Percentiles rank a stretch among this genome's conserved stretches.
Conservation (phyloP, 1,140 invertebrate genomes). For the Orussus abietinus region DNA sequence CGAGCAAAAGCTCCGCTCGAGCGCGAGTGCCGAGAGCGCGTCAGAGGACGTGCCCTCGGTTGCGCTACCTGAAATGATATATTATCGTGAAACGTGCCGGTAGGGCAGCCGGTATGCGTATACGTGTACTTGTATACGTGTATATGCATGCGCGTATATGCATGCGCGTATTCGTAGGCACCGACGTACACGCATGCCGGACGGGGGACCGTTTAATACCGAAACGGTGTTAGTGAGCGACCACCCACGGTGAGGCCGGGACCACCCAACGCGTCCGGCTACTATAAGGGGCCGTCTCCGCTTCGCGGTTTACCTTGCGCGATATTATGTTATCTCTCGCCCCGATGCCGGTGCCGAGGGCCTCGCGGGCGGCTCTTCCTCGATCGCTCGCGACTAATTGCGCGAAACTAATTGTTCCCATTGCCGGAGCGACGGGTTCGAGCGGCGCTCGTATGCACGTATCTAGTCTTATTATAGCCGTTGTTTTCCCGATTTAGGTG, state of each 20-base stretch:
- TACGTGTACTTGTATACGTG: no score
- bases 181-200: conserved; percentile 21
- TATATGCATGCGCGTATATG: background rate
- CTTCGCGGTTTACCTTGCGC: no score
- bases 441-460: no score
- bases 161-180: no score
- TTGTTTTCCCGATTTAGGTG: no score
- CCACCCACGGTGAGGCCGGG: conserved; percentile 31
- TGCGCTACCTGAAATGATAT: background rate
- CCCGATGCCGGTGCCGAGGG: background rate
- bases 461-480: no score
- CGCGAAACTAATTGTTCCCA: no score
- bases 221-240: conserved; percentile 46
- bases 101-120: background rate
- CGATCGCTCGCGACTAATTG: no score
- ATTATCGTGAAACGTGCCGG: background rate
- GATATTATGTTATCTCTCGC: no score
- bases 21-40: no score
- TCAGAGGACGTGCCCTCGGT: background rate
- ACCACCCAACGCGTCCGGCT: conserved; percentile 22
- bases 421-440: no score
- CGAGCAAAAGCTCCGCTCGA: no score
- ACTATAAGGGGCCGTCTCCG: conserved; percentile 12
- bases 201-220: conserved; percentile 41
- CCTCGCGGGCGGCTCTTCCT: background rate